Conservation (phyloP, 1,140 invertebrate species). For the Protaetia brevitarsis region DNA sequence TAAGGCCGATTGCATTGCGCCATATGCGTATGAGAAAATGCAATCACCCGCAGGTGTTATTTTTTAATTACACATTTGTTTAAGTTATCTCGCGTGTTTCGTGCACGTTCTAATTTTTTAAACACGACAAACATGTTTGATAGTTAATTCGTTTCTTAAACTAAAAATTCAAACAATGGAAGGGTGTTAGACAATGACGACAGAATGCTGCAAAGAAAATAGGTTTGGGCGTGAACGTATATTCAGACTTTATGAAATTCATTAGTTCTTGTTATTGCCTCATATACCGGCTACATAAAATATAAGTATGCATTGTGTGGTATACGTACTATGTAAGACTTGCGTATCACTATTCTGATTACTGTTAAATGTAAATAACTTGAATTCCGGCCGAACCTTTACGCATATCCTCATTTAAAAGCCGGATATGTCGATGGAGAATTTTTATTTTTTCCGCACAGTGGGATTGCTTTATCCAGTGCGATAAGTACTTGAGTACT, state of each 20-base stretch:
- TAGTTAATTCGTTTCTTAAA: neutral
- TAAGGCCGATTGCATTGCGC: too few species aligned
- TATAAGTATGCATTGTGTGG: neutral
- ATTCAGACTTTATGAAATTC: constrained; percentile 1
- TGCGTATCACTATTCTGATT: neutral
- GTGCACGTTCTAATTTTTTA: neutral
- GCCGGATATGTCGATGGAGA: neutral
- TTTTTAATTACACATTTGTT: too few species aligned
- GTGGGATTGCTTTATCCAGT: neutral
- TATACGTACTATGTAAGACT: too few species aligned
- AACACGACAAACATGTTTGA: neutral
- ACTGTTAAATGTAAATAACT: constrained; percentile 1
- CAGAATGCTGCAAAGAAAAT: constrained; percentile 1
- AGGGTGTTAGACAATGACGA: neutral
- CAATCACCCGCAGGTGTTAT: too few species aligned
- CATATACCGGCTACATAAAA: neutral
- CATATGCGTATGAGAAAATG: too few species aligned
- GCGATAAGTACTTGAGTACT: neutral
- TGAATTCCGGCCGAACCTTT: neutral
- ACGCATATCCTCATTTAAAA: neutral
- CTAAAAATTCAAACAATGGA: neutral
- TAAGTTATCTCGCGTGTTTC: too few species aligned
- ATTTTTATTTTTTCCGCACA: neutral
- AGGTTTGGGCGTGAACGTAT: neutral
- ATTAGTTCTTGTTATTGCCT: neutral